Conservation (phyloP, 2,797 vertebrate species). For the Hipposideros larvatus region DNA sequence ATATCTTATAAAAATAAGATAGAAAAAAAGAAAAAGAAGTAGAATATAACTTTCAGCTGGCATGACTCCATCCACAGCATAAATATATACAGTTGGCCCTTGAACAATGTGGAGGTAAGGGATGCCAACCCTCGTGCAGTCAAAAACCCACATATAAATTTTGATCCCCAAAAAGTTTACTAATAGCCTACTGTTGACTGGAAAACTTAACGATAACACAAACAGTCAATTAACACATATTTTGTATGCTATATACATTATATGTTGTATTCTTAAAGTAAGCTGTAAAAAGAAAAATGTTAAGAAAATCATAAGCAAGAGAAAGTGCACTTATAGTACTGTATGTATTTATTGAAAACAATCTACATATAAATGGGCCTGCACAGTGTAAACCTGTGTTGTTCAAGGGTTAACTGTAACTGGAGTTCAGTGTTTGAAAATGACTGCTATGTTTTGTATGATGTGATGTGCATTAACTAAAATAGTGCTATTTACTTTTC, state of each 20-base stretch:
- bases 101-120: background rate
- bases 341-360: background rate
- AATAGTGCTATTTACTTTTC: background rate
- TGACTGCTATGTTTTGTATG: background rate
- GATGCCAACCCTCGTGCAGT: background rate
- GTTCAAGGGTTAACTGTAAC: background rate
- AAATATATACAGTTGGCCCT: background rate
- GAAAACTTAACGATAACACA: background rate
- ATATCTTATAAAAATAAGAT: no score
- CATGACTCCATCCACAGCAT: background rate
- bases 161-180: background rate
- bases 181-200: background rate
- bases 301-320: background rate
- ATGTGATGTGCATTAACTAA: background rate
- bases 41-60: background rate
- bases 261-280: background rate
- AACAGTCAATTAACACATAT: background rate
- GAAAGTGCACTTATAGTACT: background rate
- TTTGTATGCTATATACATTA: background rate
- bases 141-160: background rate
- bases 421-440: slow-evolving; percentile 7
- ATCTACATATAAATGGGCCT: background rate
- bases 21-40: background rate
- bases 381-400: background rate
- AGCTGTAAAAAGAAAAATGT: background rate